Evolutionary conservation across 2,113 vertebrate genomes (phyloP), one percentile per base, ranked within the genome.

Genomic region (Odontophorus gujanensis): DNA sequence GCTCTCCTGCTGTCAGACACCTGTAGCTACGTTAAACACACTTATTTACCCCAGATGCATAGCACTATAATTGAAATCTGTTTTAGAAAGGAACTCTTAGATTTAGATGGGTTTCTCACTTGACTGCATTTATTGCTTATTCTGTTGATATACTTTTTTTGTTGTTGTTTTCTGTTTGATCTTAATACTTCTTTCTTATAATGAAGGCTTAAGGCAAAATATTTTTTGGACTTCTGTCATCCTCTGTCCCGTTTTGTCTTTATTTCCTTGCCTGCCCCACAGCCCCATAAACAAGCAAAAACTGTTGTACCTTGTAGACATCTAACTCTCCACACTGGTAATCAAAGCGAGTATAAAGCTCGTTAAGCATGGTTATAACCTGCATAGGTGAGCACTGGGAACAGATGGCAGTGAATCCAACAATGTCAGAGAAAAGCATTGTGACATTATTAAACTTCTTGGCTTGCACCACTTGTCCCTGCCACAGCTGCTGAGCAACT

Each of bases 321-420:
- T 99, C 99, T 87, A 99, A 98, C 89, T 99, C 98, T 79, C 99
- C 99, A 53, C 99, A 99, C 3, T 99, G 98, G 91, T 98, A 98
- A 97, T 99, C 99, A 93, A 99, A 99, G 90, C 98, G 98, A 30
- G 99, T 99, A 96, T 99, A 99, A 61, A 99, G 97, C 58, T 99
- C 99, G 10, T 98, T 99, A 81, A 99, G 98, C 99, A 99, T 99
- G 95, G 98, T 99, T 96, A 99, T 99, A 97, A 99, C 99, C 98
- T 99, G 99, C 98, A 99, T 99, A 2, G 99, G 99, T 6, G 99
- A 99, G 73, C 99, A 99, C 14, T 97, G 98, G 7, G 99, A 98
- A 95, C 99, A 99, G 95, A 99, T 98, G 69, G 99, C 99, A 1
- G 99, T 99, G 98, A 99, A 99, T 81, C 99, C 99, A 87, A 99